phyloP scores from a whole-genome alignment of 2,888 invertebrate genomes.

The Meandrusa payeni region DNA sequence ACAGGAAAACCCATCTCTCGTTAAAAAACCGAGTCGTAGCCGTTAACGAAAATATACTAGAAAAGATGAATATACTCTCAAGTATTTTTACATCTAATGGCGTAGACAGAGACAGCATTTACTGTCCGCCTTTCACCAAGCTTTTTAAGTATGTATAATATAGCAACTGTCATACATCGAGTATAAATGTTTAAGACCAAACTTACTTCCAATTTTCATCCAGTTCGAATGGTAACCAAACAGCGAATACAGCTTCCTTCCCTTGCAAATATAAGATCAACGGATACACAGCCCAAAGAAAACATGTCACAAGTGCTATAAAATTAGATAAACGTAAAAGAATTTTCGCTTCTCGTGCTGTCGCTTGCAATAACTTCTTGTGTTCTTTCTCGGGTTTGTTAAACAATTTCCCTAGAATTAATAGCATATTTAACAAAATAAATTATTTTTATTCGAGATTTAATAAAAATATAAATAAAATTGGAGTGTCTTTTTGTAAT shows the following conservation, averaged over 20 bases:
- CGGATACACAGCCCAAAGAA: conserved; percentile 50
- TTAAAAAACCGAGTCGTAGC: too few relatives aligned
- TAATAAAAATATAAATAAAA: too few relatives aligned
- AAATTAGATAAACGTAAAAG: conserved; percentile 41
- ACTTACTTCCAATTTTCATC: conserved; percentile 47
- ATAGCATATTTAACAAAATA: too few relatives aligned
- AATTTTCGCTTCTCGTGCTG: conserved; percentile 35
- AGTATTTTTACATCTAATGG: too few relatives aligned
- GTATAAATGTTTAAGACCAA: not conserved
- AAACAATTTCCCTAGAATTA: conserved; percentile 41
- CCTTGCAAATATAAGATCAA: conserved; percentile 42
- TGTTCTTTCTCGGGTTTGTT: conserved; percentile 45
- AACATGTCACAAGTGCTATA: conserved; percentile 42
- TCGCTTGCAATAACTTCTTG: conserved; percentile 34
- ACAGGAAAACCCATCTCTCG: too few relatives aligned
- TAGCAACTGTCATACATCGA: not conserved
- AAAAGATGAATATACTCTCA: too few relatives aligned
- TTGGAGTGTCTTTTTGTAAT: too few relatives aligned
- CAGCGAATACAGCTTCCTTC: conserved; percentile 45
- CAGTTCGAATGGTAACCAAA: conserved; percentile 56
- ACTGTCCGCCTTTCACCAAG: too few relatives aligned
- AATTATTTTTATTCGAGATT: too few relatives aligned
- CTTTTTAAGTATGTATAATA: not conserved
- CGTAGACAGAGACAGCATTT: too few relatives aligned
- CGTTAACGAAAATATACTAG: too few relatives aligned